A percentile compares a stretch with the other conserved stretches of the same genome.
Conservation (phyloP, 2,888 invertebrate genomes). For the Orchesellides sinensis region DNA sequence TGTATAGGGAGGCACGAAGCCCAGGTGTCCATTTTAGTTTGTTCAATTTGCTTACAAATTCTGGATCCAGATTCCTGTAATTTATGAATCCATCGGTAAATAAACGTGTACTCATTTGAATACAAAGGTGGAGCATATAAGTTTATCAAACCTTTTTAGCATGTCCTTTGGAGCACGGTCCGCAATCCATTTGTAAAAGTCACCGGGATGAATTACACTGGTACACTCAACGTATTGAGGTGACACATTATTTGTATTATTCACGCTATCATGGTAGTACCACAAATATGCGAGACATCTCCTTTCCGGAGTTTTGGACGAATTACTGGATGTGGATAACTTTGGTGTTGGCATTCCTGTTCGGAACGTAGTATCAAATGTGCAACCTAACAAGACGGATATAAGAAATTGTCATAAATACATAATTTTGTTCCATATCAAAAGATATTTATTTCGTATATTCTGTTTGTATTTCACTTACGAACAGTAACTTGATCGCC, state of each 20-base stretch:
- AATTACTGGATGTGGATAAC: background rate
- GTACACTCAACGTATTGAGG: conserved; percentile 19
- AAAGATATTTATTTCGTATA: background rate
- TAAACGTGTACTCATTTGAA: background rate
- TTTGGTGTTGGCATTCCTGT: background rate
- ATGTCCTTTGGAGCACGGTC: conserved; percentile 20
- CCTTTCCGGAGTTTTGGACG: background rate
- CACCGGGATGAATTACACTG: conserved; percentile 43
- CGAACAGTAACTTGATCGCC: conserved; percentile 60
- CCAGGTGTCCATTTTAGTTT: conserved; percentile 48
- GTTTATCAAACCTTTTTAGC: conserved; percentile 23
- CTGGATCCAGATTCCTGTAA: conserved; percentile 22
- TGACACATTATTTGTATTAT: background rate
- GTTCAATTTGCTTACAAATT: conserved; percentile 29
- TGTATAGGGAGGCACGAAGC: conserved; percentile 19
- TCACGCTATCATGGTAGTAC: conserved; percentile 37
- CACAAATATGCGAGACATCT: conserved; percentile 55
- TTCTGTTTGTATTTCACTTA: conserved; percentile 3
- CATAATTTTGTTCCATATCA: background rate
- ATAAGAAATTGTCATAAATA: background rate
- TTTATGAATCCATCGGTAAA: background rate
- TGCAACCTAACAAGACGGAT: conserved; percentile 49
- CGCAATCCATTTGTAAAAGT: conserved; percentile 43
- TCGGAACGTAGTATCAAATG: conserved; percentile 17
- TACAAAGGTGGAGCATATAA: background rate